Evolutionary conservation across 2,797 vertebrate species (phyloP), one percentile per base, ranked within the genome.

Genomic region (Myiothlypis chrysogaster): DNA sequence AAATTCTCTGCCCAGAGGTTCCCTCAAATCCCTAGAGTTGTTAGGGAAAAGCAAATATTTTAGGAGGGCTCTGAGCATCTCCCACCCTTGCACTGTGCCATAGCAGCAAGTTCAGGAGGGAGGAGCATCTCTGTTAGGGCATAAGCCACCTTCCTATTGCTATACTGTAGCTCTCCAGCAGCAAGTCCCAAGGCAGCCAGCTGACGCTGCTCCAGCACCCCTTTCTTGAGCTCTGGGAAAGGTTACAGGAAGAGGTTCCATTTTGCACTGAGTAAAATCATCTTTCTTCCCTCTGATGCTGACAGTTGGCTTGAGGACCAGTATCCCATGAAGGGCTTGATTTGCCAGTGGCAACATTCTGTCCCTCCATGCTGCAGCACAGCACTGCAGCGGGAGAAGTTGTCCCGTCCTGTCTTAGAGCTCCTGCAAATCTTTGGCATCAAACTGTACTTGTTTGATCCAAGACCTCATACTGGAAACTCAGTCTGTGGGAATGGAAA

Each of bases 101-200:
- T 13, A 70, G 60, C 39, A 56, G 39, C 30, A 37, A 34, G 35
- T 44, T 76, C 59, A 64, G 43, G 59, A 80, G 37, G 44, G 22
- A 49, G 39, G 4, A 68, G 5, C 21, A 73, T 5, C 55, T 66
- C 46, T 69, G 23, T 60, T 30, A 34, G 18, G 15, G 27, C 21
- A 27, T 22, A 41, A 77, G 24, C 18, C 50, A 52, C 30, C 28
- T 80, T 55, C 57, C n/a, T 35, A 10, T 44, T 5, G 4, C 15
- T 25, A 24, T 44, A 43, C 30, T 76, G 50, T 41, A 87, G 50
- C n/a, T 61, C 22, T 49, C n/a, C 3, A 4, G 16, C 49, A 59
- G 41, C 2, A 3, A 35, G 15, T 10, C 39, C 28, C 53, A 72
- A 39, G 24, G 50, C 30, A 50, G 22, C 0, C 0, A 47, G n/a